Base-by-base conservation (phyloP, 1,140 invertebrate genomes). In the Notospermus geniculatus region DNA sequence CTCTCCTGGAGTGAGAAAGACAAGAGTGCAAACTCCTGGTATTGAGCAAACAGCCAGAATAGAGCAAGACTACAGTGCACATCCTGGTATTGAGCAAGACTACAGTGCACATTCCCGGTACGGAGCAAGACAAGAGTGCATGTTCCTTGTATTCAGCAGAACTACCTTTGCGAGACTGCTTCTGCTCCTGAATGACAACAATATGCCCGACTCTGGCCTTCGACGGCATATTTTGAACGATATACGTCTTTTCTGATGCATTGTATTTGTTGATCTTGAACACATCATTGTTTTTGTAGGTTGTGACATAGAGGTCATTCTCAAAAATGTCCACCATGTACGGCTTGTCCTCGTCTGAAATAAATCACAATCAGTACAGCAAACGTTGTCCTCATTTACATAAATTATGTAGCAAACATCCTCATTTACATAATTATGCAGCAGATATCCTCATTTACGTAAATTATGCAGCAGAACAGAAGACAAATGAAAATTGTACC, bases 251-350 rank as follows among this genome's bases (percentile, higher is more conserved):
- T 4, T 53, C 50, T 13, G 45, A n/a, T 4, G 86, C 84, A 5
- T 87, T 87, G 79, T 90, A 90, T 74, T 91, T 91, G 71, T 88
- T 84, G 69, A 91, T 77, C 64, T 84, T 83, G n/a, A 88, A 77
- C 43, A 91, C 84, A 56, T 83, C 83, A 72, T 88, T 85, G 27
- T 83, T 83, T 13, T 84, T 82, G 66, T 86, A 87, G 1, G 87
- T 86, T 25, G 87, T 86, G 9, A 90, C 80, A 69, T 87, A 91
- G 1, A 90, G 63, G 57, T 80, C 81, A 69, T 90, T 87, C 79
- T 90, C 89, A 77, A 91, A 91, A 0, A 91, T 83, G 64, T 90
- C 89, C 1, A 91, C 74, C 72, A 87, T 87, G 69, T 84, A 87
- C 0, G 90, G 90, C 71, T 81, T 79, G 45, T 83, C 80, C 17